Percentiles rank a stretch among this genome's conserved stretches.
phyloP scores from a whole-genome alignment of 2,113 vertebrate genomes.

The Peromyscus polionotus region DNA sequence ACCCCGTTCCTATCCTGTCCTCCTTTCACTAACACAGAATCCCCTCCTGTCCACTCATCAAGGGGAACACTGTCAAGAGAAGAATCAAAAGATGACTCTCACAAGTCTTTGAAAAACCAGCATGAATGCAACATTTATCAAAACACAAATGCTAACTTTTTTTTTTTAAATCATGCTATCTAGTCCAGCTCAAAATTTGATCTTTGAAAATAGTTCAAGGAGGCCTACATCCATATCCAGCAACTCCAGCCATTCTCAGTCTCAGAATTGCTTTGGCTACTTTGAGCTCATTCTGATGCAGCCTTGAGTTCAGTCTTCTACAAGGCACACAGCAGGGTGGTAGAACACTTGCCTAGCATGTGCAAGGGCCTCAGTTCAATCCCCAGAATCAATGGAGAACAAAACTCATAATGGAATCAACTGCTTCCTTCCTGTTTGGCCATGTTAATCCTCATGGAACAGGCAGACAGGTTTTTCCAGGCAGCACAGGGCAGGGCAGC shows the following conservation, averaged over 20 bases:
- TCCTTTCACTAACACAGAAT: neutral
- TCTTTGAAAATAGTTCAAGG: neutral
- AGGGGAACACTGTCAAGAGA: constrained; percentile 21
- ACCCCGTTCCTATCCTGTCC: neutral
- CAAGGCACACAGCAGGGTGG: neutral
- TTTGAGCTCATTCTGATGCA: neutral
- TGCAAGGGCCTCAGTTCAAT: neutral
- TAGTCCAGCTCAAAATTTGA: neutral
- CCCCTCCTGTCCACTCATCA: neutral
- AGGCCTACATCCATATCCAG: neutral
- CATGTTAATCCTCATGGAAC: neutral
- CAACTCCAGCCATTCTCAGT: constrained; percentile 1
- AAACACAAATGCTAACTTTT: neutral
- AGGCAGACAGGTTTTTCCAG: constrained; percentile 49
- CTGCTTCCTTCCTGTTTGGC: constrained; percentile 33
- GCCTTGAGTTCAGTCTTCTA: constrained; percentile 47
- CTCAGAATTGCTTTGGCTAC: constrained; percentile 7
- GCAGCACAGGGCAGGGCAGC: neutral
- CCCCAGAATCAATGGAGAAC: neutral
- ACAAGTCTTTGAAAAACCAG: neutral
- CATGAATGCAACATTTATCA: neutral
- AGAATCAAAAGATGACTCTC: neutral
- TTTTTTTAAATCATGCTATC: neutral
- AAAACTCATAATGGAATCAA: neutral
- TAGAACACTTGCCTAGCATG: neutral